Evolutionary conservation across 1,140 invertebrate genomes (phyloP).

Genomic region (Scaptomyza pallida): DNA sequence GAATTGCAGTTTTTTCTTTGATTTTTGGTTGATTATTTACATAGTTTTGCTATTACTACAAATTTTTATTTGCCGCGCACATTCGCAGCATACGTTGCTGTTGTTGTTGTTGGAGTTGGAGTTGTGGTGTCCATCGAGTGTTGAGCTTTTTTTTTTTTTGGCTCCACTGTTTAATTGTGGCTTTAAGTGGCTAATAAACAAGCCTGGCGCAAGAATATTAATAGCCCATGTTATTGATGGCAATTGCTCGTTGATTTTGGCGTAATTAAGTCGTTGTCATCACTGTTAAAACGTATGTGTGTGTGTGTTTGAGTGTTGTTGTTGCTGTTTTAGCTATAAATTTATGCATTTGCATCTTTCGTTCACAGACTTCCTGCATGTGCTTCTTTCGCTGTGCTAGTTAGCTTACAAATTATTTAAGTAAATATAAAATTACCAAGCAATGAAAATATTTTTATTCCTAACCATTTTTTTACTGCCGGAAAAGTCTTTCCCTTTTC

Average conservation of each 20-base stretch:
- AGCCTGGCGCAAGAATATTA: slow-evolving; percentile 79
- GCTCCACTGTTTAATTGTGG: slow-evolving; percentile 68
- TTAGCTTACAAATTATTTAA: slow-evolving; percentile 9
- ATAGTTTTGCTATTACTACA: slow-evolving; percentile 83
- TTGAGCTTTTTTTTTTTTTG: slow-evolving; percentile 37
- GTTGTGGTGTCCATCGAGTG: slow-evolving; percentile 30
- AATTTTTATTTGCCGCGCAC: slow-evolving; percentile 77
- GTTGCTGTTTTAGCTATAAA: slow-evolving; percentile 33
- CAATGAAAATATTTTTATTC: no score
- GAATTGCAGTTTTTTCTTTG: slow-evolving; percentile 29
- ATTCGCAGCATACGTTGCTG: slow-evolving; percentile 28
- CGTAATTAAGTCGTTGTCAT: slow-evolving; percentile 82
- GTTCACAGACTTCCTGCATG: slow-evolving; percentile 23
- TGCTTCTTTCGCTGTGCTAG: slow-evolving; percentile 3
- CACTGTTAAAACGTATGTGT: slow-evolving; percentile 45
- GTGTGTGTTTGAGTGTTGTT: slow-evolving; percentile 13
- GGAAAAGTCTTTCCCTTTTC: no score
- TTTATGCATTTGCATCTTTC: slow-evolving; percentile 61
- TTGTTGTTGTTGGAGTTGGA: slow-evolving; percentile 21
- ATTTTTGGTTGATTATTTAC: slow-evolving; percentile 73
- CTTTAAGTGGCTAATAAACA: slow-evolving; percentile 79
- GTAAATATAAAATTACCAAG: not conserved
- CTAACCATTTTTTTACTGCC: no score
- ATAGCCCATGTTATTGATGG: slow-evolving; percentile 83
- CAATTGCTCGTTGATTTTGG: slow-evolving; percentile 83